phyloP scores from a whole-genome alignment of 2,797 vertebrate genomes.

The Lateolabrax maculatus region DNA sequence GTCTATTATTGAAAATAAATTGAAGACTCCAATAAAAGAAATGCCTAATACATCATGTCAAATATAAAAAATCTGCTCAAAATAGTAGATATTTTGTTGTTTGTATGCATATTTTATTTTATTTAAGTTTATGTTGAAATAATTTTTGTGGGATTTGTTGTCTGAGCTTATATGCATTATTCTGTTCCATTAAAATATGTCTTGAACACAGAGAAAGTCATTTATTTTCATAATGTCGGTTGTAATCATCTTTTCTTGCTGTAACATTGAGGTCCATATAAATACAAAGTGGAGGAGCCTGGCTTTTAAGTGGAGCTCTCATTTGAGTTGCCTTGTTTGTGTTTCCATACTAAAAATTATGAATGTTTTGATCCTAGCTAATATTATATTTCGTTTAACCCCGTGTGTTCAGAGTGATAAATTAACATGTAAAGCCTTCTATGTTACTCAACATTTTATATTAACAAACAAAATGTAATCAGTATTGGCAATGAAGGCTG shows the following conservation, averaged over 20 bases:
- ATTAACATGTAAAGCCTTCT: conserved; percentile 10
- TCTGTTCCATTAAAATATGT: conserved; percentile 5
- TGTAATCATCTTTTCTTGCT: conserved; percentile 38
- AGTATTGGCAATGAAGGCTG: not conserved
- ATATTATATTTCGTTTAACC: conserved; percentile 27
- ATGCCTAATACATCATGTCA: not conserved
- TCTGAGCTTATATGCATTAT: conserved; percentile 21
- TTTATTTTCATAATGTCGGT: conserved; percentile 28
- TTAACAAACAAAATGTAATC: conserved; percentile 19
- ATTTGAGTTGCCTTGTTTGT: conserved; percentile 38
- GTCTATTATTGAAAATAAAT: not conserved
- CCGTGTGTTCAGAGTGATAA: not conserved
- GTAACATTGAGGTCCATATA: conserved; percentile 34
- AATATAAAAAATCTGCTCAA: not conserved
- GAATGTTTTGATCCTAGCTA: conserved; percentile 17
- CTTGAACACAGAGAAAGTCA: conserved; percentile 17
- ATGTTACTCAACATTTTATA: not conserved
- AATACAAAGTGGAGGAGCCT: conserved; percentile 29
- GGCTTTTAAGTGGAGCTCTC: conserved; percentile 10
- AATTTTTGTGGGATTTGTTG: not conserved
- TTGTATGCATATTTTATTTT: not conserved
- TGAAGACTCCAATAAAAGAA: not conserved
- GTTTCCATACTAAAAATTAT: conserved; percentile 12
- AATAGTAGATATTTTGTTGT: not conserved
- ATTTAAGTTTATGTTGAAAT: conserved; percentile 6